phyloP scores from a whole-genome alignment of 2,797 vertebrate genomes.

The Cyprinodon diabolis region DNA sequence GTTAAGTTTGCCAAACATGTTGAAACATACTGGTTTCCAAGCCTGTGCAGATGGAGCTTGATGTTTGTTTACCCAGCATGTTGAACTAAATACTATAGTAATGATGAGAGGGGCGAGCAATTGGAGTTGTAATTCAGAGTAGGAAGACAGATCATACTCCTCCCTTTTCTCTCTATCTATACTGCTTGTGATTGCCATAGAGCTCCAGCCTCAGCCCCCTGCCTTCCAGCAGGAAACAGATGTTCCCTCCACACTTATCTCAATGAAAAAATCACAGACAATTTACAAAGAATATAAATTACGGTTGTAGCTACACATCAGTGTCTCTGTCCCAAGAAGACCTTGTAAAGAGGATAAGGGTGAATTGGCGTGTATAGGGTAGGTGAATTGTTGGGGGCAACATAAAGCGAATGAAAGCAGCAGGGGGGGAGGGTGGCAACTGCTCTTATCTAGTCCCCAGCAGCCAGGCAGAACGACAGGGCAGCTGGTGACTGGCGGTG shows the following conservation, averaged over 20 bases:
- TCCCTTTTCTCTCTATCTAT: constrained; percentile 67
- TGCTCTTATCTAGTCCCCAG: constrained; percentile 79
- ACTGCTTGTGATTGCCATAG: constrained; percentile 69
- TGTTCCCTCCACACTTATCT: constrained; percentile 79
- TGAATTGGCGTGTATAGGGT: constrained; percentile 62
- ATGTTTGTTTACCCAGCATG: constrained; percentile 65
- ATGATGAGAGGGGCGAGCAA: constrained; percentile 59
- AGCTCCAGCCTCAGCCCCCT: constrained; percentile 61
- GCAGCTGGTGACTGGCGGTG: constrained; percentile 77
- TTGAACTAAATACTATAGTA: constrained; percentile 65
- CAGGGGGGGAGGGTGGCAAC: constrained; percentile 50
- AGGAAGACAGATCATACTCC: constrained; percentile 61
- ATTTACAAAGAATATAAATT: constrained; percentile 85
- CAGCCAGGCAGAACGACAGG: constrained; percentile 75
- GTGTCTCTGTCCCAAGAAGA: constrained; percentile 72
- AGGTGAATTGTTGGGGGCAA: constrained; percentile 60
- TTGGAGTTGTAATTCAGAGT: constrained; percentile 68
- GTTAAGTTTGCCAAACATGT: constrained; percentile 53
- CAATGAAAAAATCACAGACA: constrained; percentile 79
- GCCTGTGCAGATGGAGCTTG: constrained; percentile 63
- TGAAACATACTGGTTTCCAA: constrained; percentile 49
- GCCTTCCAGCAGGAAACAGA: constrained; percentile 81
- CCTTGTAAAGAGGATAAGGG: constrained; percentile 74
- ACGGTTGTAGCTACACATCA: constrained; percentile 68
- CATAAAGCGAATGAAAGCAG: constrained; percentile 59